Base-by-base conservation (phyloP, 2,113 vertebrate genomes). In the Myocastor coypus region DNA sequence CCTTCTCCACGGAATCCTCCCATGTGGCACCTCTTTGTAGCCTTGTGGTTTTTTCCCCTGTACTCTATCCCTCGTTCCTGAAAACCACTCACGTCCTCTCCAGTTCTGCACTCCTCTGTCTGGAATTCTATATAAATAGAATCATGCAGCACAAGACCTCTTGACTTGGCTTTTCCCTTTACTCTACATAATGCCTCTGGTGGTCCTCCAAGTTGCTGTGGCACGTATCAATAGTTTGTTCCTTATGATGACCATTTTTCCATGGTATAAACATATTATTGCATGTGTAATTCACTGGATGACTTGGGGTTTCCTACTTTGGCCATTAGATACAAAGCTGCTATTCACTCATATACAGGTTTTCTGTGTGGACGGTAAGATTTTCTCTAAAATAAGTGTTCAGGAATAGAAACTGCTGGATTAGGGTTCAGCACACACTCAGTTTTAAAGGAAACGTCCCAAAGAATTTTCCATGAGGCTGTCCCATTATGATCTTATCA, bases 371-470 rank as follows among this genome's bases (percentile, higher is more conserved):
- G 37, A 81, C 57, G 20, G n/a, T 26, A 89, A 50, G 52, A 88
- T 91, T 94, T 80, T 90, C 40, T 89, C 85, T 94, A 83, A 73
- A 82, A 83, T 83, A 89, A 94, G 73, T 81, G 22, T 11, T 85
- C 57, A 87, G 37, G 46, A 85, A 40, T 90, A 52, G 20, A 81
- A 81, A 84, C 26, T 66, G 7, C 75, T 84, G 40, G 26, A 52
- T 91, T 69, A 86, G 28, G 37, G 17, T 63, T 64, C 94, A 64
- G 22, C 34, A 1, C 52, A 87, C 22, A 7, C 26, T 96, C 66
- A 4, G n/a, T 68, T 91, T 73, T 69, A 69, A 20, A 94, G 88
- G 80, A 89, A 94, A 78, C 37, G 88, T 68, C 50, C 55, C 55
- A n/a, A 82, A 86, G 30, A 37, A 37, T 91, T 71, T 96, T 59